Conservation (phyloP, 2,113 vertebrate species). For the Gymnogyps californianus region DNA sequence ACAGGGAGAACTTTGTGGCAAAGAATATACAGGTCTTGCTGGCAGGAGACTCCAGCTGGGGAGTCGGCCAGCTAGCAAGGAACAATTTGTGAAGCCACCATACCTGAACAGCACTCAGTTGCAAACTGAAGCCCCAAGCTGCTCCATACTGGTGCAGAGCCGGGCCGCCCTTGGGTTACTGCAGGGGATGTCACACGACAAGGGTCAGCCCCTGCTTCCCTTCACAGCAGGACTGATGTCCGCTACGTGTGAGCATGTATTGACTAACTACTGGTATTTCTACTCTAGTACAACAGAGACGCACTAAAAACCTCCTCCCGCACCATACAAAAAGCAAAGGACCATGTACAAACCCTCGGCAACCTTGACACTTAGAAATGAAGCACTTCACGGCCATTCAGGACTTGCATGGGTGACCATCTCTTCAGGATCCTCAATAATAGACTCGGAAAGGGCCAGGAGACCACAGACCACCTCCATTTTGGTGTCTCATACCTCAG, state of each 20-base stretch:
- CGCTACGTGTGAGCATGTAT: background rate
- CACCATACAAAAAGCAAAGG: background rate
- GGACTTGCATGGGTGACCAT: background rate
- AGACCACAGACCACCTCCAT: background rate
- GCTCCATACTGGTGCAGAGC: background rate
- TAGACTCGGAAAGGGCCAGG: background rate
- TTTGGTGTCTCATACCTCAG: background rate
- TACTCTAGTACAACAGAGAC: background rate
- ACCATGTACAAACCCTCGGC: fast-evolving
- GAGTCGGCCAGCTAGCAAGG: background rate
- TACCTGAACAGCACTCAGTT: background rate
- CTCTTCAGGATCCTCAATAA: background rate
- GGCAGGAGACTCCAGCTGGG: too few relatives aligned
- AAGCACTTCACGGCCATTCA: fast-evolving
- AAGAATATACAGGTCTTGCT: background rate
- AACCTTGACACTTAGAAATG: background rate
- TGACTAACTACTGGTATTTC: background rate
- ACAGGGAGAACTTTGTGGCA: background rate
- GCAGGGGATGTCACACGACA: fast-evolving
- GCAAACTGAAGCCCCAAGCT: background rate
- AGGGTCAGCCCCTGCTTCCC: background rate
- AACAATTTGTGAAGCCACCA: background rate
- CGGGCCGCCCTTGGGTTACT: fast-evolving
- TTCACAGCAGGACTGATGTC: background rate
- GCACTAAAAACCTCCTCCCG: background rate